These are phyloP conservation scores for Oceanodroma leucorhoa DNA, from an alignment of 2,797 vertebrate genomes.

Conservation along the genomic window DNA sequence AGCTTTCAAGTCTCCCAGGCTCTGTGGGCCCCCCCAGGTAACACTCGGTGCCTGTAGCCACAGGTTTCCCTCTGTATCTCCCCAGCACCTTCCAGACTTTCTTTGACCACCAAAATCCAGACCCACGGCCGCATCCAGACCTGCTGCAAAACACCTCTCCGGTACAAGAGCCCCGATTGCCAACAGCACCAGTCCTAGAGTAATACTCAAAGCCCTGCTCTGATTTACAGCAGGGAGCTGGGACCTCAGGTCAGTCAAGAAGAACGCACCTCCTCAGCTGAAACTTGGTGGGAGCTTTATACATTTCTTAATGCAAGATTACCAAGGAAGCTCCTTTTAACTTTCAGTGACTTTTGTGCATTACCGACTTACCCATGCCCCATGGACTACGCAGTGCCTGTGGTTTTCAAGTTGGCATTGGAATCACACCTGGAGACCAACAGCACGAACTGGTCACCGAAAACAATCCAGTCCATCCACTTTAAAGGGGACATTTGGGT, in stretches of 20 bases:
- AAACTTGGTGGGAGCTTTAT: background rate
- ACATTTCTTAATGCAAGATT: background rate
- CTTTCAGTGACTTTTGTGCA: background rate
- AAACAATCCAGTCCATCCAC: background rate
- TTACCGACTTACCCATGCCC: background rate
- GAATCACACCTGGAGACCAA: background rate
- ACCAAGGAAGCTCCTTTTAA: background rate
- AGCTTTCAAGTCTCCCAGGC: background rate
- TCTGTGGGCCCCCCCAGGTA: rapidly evolving
- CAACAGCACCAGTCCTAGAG: background rate
- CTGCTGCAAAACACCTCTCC: rapidly evolving
- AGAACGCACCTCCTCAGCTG: rapidly evolving
- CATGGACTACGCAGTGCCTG: rapidly evolving
- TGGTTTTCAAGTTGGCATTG: background rate
- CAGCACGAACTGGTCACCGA: background rate
- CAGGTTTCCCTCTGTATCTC: background rate
- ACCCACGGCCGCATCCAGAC: background rate
- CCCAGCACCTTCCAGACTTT: background rate
- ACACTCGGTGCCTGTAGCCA: background rate
- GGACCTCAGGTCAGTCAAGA: rapidly evolving
- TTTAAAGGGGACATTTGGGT: rapidly evolving
- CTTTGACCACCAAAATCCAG: background rate
- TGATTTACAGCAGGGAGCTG: background rate
- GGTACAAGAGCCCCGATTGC: background rate
- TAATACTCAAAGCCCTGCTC: background rate